Base-by-base conservation (phyloP, 1,140 invertebrate species). In the Carposina sasakii region DNA sequence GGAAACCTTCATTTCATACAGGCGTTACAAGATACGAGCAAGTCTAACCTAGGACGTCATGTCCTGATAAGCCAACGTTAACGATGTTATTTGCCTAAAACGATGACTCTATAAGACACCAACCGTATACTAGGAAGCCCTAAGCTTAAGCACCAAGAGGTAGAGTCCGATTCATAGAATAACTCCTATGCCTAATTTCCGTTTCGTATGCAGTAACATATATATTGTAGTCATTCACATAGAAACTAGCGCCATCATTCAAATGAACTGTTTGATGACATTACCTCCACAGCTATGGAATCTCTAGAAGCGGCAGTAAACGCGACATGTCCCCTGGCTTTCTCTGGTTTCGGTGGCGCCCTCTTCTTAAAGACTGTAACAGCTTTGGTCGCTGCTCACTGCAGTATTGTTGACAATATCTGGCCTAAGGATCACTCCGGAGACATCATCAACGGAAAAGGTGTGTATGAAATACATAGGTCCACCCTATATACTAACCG, bases 341-440 rank as follows among this genome's bases (percentile, higher is more conserved):
- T 70, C 44, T 24, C 66, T 37, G 79, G 77, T 10, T 66, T 67
- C 15, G 61, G 81, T 5, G 86, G 84, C 16, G 69, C 69, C 9
- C 31, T 87, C 34, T 73, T 91, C 28, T 82, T 87, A 31, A 76
- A 84, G 22, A 76, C 90, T 43, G 55, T 90, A 24, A 85, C 86
- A 42, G 62, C 83, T 34, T 41, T 86, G 5, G 62, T 89, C 42
- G 77, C 87, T 31, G 62, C 86, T 1, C 85, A 86, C 45, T 89
- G 88, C 53, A 75, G 86, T 15, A 83, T 90, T 10, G 68, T 82
- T 0, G 85, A 88, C 44, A 77, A 88, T 2, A 60, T 41, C 55
- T 93, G 67, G 91, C 92, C 24, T 76, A 78, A 59, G 70, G 88
- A 77, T 52, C 54, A 24, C 21, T 28, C 65, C 12, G 24, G 53